Conservation (phyloP, 2,797 vertebrate genomes). For the Alosa sapidissima region DNA sequence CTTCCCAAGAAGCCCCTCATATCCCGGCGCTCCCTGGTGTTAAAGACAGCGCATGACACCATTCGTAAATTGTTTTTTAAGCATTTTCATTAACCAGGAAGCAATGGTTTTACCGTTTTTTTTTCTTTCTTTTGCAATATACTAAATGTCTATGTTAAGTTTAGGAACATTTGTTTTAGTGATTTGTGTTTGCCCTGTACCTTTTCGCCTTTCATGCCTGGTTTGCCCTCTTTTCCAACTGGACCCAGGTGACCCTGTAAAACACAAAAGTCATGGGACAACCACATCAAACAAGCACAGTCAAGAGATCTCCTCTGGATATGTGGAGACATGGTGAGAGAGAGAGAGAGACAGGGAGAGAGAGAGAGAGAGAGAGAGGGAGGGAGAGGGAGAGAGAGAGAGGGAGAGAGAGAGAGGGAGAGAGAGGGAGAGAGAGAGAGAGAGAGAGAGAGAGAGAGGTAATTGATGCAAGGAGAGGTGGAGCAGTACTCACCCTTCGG, state of each 20-base stretch:
- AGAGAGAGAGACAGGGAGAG: background rate
- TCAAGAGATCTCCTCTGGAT: no score
- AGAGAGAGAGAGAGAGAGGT: background rate
- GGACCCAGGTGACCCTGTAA: slow-evolving; percentile 75
- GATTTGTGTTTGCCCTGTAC: slow-evolving; percentile 48
- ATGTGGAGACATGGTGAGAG: no score
- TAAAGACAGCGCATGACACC: background rate
- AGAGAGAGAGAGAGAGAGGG: background rate
- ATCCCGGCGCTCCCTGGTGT: slow-evolving; percentile 82
- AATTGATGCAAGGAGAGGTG: background rate
- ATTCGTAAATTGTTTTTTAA: no score
- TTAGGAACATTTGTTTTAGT: no score
- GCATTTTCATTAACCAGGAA: no score
- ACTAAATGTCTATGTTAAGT: no score
- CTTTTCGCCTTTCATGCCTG: slow-evolving; percentile 72
- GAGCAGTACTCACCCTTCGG: slow-evolving; percentile 76
- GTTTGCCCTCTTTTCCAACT: slow-evolving; percentile 69
- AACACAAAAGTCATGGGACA: slow-evolving; percentile 22
- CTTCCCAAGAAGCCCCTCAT: slow-evolving; percentile 91
- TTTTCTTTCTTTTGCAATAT: no score
- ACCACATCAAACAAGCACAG: background rate
- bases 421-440: background rate
- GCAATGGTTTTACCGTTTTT: no score
- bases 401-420: background rate
- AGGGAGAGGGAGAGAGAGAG: background rate